Base-by-base conservation (phyloP, 2,113 vertebrate genomes). In the Callaeas wilsoni region DNA sequence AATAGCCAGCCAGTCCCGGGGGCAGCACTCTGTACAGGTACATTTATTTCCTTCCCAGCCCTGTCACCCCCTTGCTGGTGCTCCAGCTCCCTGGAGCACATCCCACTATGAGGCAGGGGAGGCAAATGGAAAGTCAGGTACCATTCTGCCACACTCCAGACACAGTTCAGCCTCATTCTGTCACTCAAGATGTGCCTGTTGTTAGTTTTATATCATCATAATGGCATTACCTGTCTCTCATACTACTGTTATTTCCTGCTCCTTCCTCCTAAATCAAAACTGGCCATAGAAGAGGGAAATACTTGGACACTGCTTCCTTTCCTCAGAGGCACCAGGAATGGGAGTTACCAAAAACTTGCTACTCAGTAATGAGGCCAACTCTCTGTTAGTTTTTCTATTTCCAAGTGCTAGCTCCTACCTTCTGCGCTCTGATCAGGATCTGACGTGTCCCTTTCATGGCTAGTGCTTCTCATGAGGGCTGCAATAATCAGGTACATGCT, bases 1-100 rank as follows among this genome's bases (percentile, higher is more conserved):
- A 96, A 97, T 95, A 96, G 94, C 83, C 60, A 94, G 67, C 86
- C 47, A 47, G 80, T 93, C 86, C 93, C 10, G 0, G 56, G 87
- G 96, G 94, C 84, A 95, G 94, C 88, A 12, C 75, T 90, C 29
- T 19, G 77, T 25, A 68, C 89, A 91, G 65, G 94, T 70, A 93
- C 92, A 97, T 96, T 95, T 93, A 88, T 96, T 97, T 97, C 78
- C 42, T 90, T 85, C 84, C 19, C 49, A 65, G 69, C 67, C 64
- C 42, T 78, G 94, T 92, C 94, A 87, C 37, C 44, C 60, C 79
- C 52, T 87, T 33, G 50, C 84, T 70, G 73, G n/a, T 80, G 71
- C 60, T 92, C 49, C 76, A 69, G 83, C 44, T 94, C 70, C 81
- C 74, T 74, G 4, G 62, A 92, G 71, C 55, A 80, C 53, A 81